Evolutionary conservation across 2,797 vertebrate genomes (phyloP).

Genomic region (Urocyon cinereoargenteus): DNA sequence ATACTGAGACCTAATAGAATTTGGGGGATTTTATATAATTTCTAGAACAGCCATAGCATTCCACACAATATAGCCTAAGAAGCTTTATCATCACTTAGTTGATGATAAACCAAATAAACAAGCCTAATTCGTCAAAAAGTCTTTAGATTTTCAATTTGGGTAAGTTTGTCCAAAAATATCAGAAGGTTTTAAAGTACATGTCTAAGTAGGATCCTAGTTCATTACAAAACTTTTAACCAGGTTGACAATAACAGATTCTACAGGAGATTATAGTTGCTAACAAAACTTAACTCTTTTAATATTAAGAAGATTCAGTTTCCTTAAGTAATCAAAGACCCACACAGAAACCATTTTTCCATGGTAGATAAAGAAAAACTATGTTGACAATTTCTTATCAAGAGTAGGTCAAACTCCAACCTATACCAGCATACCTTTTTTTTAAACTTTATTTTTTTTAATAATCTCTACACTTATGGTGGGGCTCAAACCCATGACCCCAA

Average conservation of each 20-base stretch:
- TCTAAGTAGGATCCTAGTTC: background rate
- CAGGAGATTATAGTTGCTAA: background rate
- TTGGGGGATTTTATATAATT: background rate
- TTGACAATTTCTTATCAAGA: background rate
- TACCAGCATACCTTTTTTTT: background rate
- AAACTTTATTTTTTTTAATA: background rate
- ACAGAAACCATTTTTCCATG: background rate
- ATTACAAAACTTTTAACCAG: background rate
- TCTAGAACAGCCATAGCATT: background rate
- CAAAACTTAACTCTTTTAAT: background rate
- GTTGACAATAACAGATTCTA: background rate
- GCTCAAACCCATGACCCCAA: background rate
- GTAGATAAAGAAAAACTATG: background rate
- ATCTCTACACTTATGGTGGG: background rate
- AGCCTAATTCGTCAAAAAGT: background rate
- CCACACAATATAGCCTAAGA: background rate
- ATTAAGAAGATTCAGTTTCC: background rate
- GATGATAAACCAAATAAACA: background rate
- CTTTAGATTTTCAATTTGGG: background rate
- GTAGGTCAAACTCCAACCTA: background rate
- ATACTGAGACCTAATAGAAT: background rate
- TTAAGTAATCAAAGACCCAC: background rate
- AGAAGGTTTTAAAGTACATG: background rate
- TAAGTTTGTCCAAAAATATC: background rate
- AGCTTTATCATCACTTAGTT: background rate